A percentile compares a stretch with the other conserved stretches of the same genome.
These are phyloP conservation scores for Triplophysa bombifrons DNA, from an alignment of 2,797 vertebrate genomes.

Conservation along the genomic window DNA sequence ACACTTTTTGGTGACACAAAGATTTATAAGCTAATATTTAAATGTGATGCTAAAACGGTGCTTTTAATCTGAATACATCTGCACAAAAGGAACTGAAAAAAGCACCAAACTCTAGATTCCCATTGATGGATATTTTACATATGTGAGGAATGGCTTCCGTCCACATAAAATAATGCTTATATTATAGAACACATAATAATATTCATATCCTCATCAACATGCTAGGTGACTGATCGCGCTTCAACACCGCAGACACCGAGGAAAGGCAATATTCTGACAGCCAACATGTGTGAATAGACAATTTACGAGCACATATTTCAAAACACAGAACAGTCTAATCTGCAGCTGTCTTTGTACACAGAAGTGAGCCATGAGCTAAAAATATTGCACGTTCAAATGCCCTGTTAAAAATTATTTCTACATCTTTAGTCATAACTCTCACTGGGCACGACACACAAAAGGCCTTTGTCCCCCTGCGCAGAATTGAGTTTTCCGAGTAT, in stretches of 20 bases:
- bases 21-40: background rate
- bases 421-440: constrained; percentile 49
- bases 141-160: constrained; percentile 34
- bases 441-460: constrained; percentile 37
- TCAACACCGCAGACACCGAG: constrained; percentile 41
- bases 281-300: constrained; percentile 48
- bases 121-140: constrained; percentile 41
- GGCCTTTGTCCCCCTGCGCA: constrained; percentile 45
- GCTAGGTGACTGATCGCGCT: constrained; percentile 49
- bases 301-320: constrained; percentile 58
- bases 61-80: constrained; percentile 19
- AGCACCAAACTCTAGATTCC: constrained; percentile 23
- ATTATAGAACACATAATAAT: constrained; percentile 58
- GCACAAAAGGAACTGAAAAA: constrained; percentile 5
- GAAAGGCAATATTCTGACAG: constrained; percentile 57
- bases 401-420: constrained; percentile 49
- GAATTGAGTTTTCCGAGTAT: constrained; percentile 66
- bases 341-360: constrained; percentile 45
- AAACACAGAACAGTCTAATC: constrained; percentile 48
- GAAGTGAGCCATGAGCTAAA: constrained; percentile 25
- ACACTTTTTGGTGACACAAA: too few species aligned
- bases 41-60: background rate
- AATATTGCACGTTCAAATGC: constrained; percentile 50
- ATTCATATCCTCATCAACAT: constrained; percentile 52
- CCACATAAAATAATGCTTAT: constrained; percentile 55